A percentile compares a stretch with the other conserved stretches of the same genome.
These are phyloP conservation scores for Montifringilla adamsi DNA, from an alignment of 2,113 vertebrate species.

Conservation along the genomic window DNA sequence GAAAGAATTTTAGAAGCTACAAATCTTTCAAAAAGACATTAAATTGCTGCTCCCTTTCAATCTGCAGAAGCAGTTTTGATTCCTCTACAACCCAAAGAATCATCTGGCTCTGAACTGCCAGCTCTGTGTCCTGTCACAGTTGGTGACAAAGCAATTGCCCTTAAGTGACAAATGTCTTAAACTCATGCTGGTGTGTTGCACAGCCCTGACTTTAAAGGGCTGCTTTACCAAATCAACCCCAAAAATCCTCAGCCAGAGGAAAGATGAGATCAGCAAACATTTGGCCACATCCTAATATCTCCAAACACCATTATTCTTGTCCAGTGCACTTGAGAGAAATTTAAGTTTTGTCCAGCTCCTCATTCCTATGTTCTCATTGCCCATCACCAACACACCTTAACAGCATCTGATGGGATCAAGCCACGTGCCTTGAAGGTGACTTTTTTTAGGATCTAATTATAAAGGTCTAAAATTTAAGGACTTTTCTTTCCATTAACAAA, in stretches of 20 bases:
- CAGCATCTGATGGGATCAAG: neutral
- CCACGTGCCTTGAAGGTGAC: fast-evolving
- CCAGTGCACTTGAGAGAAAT: neutral
- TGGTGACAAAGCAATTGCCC: neutral
- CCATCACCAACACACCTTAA: neutral
- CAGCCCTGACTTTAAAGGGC: neutral
- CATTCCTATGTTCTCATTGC: neutral
- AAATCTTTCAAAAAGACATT: neutral
- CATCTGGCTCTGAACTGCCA: neutral
- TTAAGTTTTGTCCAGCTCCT: neutral
- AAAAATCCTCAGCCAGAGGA: neutral
- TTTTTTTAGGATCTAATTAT: neutral
- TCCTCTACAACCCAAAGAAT: neutral
- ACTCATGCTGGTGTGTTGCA: neutral
- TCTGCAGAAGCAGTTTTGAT: neutral
- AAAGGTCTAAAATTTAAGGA: neutral
- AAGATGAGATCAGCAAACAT: neutral
- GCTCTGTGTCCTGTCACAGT: neutral
- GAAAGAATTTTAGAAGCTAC: neutral
- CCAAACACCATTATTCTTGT: neutral
- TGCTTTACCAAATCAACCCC: neutral
- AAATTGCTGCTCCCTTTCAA: neutral
- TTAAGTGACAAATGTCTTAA: neutral
- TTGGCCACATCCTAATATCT: neutral
- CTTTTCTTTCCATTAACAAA: neutral